Evolutionary conservation across 2,113 vertebrate genomes (phyloP).

Genomic region (Ctenomys sociabilis): DNA sequence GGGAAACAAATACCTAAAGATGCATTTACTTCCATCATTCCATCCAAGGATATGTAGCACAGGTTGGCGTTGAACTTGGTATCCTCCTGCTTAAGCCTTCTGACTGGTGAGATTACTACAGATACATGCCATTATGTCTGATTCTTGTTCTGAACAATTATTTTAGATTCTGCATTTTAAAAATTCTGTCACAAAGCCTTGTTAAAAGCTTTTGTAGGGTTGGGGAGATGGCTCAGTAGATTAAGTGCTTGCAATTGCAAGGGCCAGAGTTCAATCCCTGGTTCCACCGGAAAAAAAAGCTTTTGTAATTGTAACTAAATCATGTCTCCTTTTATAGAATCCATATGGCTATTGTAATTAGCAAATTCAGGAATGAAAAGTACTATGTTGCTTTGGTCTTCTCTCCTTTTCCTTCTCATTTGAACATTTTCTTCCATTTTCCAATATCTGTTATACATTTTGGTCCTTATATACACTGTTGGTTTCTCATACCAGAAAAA

Average conservation of each 20-base stretch:
- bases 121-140: not conserved
- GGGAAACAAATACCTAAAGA: not conserved
- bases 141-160: not conserved
- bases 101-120: not conserved
- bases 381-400: not conserved
- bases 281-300: too few species aligned
- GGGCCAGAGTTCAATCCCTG: too few species aligned
- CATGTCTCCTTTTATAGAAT: not conserved
- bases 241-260: too few species aligned
- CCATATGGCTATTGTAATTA: not conserved
- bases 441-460: not conserved
- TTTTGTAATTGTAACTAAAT: conserved; percentile 51
- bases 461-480: not conserved
- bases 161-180: conserved; percentile 19
- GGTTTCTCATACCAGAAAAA: not conserved
- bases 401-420: not conserved
- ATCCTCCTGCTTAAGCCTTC: not conserved
- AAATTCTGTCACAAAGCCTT: not conserved
- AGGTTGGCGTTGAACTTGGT: not conserved
- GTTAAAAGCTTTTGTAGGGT: conserved; percentile 45
- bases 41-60: not conserved
- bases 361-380: not conserved
- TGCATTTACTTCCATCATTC: not conserved
- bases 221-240: too few species aligned
- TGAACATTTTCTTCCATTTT: not conserved